Percentiles rank a stretch among this genome's conserved stretches.
These are phyloP conservation scores for Macrotrachela quadricornifera DNA, from an alignment of 1,140 invertebrate species.

Conservation along the genomic window DNA sequence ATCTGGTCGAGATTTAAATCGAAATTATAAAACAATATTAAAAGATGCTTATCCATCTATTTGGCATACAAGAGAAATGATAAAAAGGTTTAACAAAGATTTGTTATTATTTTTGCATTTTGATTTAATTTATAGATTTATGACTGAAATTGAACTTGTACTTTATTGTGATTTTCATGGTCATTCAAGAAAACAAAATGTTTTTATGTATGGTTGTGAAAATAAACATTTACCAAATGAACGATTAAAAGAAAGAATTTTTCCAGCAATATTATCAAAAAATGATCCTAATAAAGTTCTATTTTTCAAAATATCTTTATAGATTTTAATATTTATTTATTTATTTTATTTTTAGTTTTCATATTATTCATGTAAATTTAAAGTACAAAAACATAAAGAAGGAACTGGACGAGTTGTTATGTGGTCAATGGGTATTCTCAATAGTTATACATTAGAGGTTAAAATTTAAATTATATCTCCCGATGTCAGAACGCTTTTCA, in stretches of 20 bases:
- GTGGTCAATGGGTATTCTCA: slow-evolving; percentile 74
- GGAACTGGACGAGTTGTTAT: slow-evolving; percentile 73
- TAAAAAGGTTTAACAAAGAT: slow-evolving; percentile 30
- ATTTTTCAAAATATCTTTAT: neutral
- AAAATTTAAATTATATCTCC: too few species aligned
- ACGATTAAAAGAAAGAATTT: slow-evolving; percentile 56
- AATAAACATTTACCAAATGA: slow-evolving; percentile 52
- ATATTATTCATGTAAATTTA: slow-evolving; percentile 75
- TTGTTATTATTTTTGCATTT: slow-evolving; percentile 41
- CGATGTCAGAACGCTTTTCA: too few species aligned
- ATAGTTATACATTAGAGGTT: slow-evolving; percentile 72
- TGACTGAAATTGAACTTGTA: slow-evolving; percentile 30
- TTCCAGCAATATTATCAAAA: slow-evolving; percentile 72
- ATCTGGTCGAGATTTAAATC: slow-evolving; percentile 29
- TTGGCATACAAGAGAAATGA: slow-evolving; percentile 27
- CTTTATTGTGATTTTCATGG: slow-evolving; percentile 81
- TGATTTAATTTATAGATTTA: slow-evolving; percentile 17
- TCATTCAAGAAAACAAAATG: slow-evolving; percentile 42
- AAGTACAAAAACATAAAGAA: slow-evolving; percentile 70
- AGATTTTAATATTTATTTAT: neutral
- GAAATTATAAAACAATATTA: slow-evolving; percentile 27
- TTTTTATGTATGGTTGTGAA: slow-evolving; percentile 49
- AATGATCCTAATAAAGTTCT: too few species aligned
- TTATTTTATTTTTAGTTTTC: slow-evolving; percentile 45
- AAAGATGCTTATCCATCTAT: slow-evolving; percentile 27